Base-by-base conservation (phyloP, 2,888 invertebrate species). In the Eupithecia exiguata region DNA sequence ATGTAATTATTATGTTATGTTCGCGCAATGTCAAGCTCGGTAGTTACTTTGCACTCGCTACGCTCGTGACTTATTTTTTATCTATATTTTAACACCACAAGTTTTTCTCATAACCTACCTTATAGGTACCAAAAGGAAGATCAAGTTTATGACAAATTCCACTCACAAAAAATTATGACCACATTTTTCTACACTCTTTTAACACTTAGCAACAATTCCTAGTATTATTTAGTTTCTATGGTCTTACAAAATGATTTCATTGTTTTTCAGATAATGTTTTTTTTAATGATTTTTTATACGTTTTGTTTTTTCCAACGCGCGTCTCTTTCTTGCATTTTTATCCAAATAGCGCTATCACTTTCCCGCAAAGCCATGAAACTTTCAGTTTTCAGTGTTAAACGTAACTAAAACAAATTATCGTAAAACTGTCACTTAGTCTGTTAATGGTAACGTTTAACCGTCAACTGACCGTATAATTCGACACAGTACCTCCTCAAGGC, bases 401-500 rank as follows among this genome's bases (percentile, higher is more conserved):
- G 58, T 58, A 25, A 53, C 53, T 21, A n/a, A 10, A 53, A 58
- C 53, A 5, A 25, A 58, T 58, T 58, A 58, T 12, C 58, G 12
- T 58, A 62, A 62, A 62, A 62, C 35, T 62, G 35, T 35, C 9
- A 62, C 5, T 35, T 9, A 66, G 40, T 66, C 66, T 12, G 66
- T 38, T 21, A 25, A 16, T 21, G n/a, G 1, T 10, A 21, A 66
- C 21, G 66, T 66, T 21, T 21, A 21, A 14, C 1, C 1, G 40
- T 21, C 66, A 25, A 66, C 66, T 66, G 40, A 25, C 10, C 65
- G n/a, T 40, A 25, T n/a, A 66, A 21, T 35, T 46, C 18, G 53
- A 36, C 40, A 61, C 61, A 69, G 69, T 69, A 25, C 30, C 43
- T 5, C 7, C 21, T 18, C 69, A 69, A 69, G 69, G 69, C 69